A percentile compares a stretch with the other conserved stretches of the same genome.
Evolutionary conservation across 2,797 vertebrate genomes (phyloP).

Genomic region (Phalloptychus januarius): DNA sequence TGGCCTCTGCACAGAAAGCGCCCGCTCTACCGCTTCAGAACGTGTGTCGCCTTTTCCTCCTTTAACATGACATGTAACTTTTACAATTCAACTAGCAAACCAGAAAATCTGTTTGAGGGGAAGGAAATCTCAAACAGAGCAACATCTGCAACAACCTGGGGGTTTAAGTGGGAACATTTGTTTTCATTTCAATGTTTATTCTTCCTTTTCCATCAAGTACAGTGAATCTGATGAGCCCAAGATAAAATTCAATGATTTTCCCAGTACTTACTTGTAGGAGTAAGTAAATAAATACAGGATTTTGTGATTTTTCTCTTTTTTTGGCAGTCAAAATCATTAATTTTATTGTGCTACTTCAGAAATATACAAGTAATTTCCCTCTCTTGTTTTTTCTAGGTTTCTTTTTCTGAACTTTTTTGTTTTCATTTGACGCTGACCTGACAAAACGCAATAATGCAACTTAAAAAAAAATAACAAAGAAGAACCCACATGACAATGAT

Average conservation of each 20-base stretch:
- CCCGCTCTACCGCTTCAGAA: neutral
- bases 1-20: neutral
- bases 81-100: neutral
- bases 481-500: conserved; percentile 14
- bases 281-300: no score
- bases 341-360: no score
- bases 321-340: no score
- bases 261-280: neutral
- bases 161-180: neutral
- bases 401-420: neutral
- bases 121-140: neutral
- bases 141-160: neutral
- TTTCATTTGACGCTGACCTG: neutral
- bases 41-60: neutral
- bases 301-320: no score
- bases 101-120: neutral
- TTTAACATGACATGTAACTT: neutral
- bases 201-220: neutral
- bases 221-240: neutral
- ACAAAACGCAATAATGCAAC: neutral
- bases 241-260: no score
- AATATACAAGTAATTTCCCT: no score
- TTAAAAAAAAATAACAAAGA: conserved; percentile 8
- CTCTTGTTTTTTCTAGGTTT: neutral
- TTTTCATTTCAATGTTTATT: neutral